phyloP scores from a whole-genome alignment of 2,113 vertebrate genomes.

The Podocnemis expansa region DNA sequence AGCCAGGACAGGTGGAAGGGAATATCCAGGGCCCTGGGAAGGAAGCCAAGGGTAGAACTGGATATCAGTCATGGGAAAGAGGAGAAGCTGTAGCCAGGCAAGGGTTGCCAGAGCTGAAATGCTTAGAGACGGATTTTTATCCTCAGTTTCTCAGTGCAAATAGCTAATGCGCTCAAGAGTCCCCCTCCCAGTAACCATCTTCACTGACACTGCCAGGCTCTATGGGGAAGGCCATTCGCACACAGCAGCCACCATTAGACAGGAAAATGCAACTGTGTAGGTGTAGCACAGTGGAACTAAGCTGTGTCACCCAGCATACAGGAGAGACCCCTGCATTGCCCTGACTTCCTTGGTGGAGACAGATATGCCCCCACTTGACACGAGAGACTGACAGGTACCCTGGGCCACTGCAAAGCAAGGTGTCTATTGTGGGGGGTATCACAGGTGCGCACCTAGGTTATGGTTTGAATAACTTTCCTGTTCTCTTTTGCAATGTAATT shows the following conservation, averaged over 20 bases:
- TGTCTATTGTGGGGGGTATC: background rate
- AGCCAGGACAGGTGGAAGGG: rapidly evolving
- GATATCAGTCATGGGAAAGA: background rate
- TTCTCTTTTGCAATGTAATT: no score
- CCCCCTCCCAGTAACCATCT: background rate
- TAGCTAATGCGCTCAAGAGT: background rate
- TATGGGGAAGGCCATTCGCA: background rate
- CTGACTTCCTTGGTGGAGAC: background rate
- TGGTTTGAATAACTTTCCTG: no score
- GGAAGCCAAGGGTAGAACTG: background rate
- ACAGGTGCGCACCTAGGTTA: no score
- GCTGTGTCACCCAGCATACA: background rate
- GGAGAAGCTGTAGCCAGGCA: background rate
- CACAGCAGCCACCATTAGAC: background rate
- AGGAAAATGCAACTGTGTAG: background rate
- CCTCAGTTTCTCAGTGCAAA: background rate
- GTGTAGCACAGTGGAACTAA: background rate
- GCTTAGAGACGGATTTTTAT: background rate
- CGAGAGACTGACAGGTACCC: background rate
- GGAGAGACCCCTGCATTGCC: background rate
- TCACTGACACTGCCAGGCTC: background rate
- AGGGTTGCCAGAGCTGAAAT: background rate
- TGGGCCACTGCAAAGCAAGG: background rate
- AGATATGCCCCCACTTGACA: background rate
- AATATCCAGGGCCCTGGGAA: rapidly evolving